These are phyloP conservation scores for Stratiomys singularior DNA, from an alignment of 2,888 invertebrate species.

Conservation along the genomic window DNA sequence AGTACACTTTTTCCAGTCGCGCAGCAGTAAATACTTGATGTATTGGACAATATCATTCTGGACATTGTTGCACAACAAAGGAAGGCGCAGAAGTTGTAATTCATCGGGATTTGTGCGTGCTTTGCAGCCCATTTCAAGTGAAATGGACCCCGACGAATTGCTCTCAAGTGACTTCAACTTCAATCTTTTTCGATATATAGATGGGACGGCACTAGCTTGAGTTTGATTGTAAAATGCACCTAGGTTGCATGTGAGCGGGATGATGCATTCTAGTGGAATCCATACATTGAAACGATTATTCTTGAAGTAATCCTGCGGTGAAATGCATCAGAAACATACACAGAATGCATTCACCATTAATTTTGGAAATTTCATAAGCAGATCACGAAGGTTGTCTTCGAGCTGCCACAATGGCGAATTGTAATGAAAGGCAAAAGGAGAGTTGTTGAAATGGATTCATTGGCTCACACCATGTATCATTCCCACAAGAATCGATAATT, in stretches of 20 bases:
- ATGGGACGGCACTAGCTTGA: neutral
- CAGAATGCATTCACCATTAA: too few relatives aligned
- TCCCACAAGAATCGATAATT: neutral
- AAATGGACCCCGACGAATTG: slow-evolving; percentile 53
- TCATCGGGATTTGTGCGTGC: slow-evolving; percentile 52
- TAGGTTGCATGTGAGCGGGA: neutral
- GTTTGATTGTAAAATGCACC: slow-evolving; percentile 30
- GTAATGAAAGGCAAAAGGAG: too few relatives aligned
- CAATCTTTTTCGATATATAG: slow-evolving; percentile 15
- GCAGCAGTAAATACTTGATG: slow-evolving; percentile 52
- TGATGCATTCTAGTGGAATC: neutral
- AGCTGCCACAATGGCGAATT: too few relatives aligned
- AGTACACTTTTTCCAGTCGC: slow-evolving; percentile 36
- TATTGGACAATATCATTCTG: slow-evolving; percentile 50
- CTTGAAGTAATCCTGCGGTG: too few relatives aligned
- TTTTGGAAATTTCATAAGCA: too few relatives aligned
- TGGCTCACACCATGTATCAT: neutral
- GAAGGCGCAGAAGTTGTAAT: slow-evolving; percentile 50
- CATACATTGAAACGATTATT: neutral
- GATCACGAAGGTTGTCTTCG: too few relatives aligned
- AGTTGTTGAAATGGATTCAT: too few relatives aligned
- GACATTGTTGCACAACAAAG: slow-evolving; percentile 51
- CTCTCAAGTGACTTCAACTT: slow-evolving; percentile 22
- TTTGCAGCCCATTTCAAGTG: slow-evolving; percentile 50
- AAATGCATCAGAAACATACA: too few relatives aligned